Base-by-base conservation (phyloP, 2,113 vertebrate genomes). In the Pachypanchax playfairii region DNA sequence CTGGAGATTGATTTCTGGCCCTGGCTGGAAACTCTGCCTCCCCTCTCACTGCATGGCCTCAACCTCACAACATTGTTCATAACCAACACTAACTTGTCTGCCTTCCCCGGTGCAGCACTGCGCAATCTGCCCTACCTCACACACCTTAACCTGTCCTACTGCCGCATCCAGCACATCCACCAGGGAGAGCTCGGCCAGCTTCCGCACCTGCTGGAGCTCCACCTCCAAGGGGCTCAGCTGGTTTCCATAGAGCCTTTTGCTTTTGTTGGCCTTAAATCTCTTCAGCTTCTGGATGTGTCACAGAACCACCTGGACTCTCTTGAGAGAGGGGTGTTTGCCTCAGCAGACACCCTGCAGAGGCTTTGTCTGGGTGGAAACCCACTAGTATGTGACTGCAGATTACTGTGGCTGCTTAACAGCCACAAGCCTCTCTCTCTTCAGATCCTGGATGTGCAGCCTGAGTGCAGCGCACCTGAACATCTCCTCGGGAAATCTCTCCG, bases 121-220 rank as follows among this genome's bases (percentile, higher is more conserved):
- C 93, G 92, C 83, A 95, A 94, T 75, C 83, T 98, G 86, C 93
- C 94, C 86, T 96, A 98, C 90, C 95, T 99, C 80, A 94, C 93
- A 8, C 95, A 96, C 86, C 93, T 99, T 52, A 98, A 99, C 80
- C 91, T 99, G 64, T 99, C 97, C 83, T 95, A 94, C 87, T 95
- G 96, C 72, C 95, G 91, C 75, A 94, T 99, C 6, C 65, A 88
- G 81, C 91, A 93, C 67, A 93, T 99, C 0, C 93, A 96, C 81
- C 94, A 95, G 35, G 96, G 94, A 43, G 95, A 95, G 89, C 78
- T 98, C 48, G 94, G 94, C 1, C 94, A 95, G 61, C 88, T 98
- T 77, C 93, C 95, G 1, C 88, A 95, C 69, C 89, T 98, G 65
- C 90, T 96, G 89, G 96, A 98, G 86, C 89, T 99, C 43, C 95